Evolutionary conservation across 2,888 invertebrate species (phyloP), one percentile per base, ranked within the genome.

Genomic region (Tachystola acroxantha): DNA sequence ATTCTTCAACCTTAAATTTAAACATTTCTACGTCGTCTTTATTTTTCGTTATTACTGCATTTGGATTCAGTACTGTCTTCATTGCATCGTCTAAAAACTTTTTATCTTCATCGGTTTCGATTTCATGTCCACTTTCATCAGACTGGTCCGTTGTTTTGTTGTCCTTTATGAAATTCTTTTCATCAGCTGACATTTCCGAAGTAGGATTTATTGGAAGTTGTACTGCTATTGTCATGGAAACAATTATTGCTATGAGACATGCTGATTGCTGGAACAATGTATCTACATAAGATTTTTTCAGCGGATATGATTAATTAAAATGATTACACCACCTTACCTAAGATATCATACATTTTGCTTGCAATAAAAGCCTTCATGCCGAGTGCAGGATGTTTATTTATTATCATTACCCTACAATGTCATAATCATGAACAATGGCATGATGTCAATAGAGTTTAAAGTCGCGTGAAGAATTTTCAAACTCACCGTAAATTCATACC

Each of bases 171-270:
- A 53, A 28, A 38, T 50, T 67, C 50, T 65, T 81, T 11, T 82
- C 84, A 45, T 85, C 85, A 22, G 69, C 57, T 36, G 82, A 82
- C 53, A 84, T 80, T 43, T 82, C 85, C 46, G 85, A 85, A 7
- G 70, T 71, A 6, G 81, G 78, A 48, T 74, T 80, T 24, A 56
- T 53, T 38, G 60, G 61, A 51, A 64, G 76, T 39, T 78, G 72
- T 13, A 82, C 63, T 7, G 71, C 68, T 22, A 48, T 46, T 47
- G 67, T 56, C 32, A 60, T 43, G 37, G 65, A 58, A 32, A 69
- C 44, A 38, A 68, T 42, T 41, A 54, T 25, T 34, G 44, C 34
- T 28, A 53, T 44, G 37, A 64, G 43, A 47, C 61, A 66, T 57
- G 54, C 40, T 50, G 63, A 52, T 57, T 56, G 57, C 80, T 81